A percentile compares a stretch with the other conserved stretches of the same genome.
Evolutionary conservation across 2,888 invertebrate genomes (phyloP).

Genomic region (Oligia fasciuncula): DNA sequence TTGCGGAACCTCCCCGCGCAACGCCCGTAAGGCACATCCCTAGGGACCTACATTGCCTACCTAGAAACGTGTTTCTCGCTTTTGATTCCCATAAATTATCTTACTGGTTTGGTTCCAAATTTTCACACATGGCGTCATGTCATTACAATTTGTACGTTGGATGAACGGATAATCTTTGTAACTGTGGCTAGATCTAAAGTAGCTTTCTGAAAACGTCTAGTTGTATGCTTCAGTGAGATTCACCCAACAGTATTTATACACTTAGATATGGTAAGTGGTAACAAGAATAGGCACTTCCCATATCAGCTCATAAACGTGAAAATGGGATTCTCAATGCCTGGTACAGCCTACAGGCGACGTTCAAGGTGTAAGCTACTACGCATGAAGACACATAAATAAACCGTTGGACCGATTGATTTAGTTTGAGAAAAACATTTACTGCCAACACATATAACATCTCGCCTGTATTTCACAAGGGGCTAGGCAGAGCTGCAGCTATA

Average conservation of each 20-base stretch:
- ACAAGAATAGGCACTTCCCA: conserved; percentile 39
- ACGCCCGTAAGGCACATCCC: no score
- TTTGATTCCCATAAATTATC: not conserved
- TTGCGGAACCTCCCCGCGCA: no score
- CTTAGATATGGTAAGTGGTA: conserved; percentile 5
- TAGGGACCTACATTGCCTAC: not conserved
- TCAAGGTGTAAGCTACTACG: not conserved
- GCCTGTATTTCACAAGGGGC: not conserved
- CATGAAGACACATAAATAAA: not conserved
- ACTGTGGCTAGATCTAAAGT: not conserved
- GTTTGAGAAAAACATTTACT: not conserved
- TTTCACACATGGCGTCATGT: not conserved
- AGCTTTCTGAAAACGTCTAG: not conserved
- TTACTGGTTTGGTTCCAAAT: not conserved
- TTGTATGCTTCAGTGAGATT: not conserved
- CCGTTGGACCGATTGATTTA: not conserved
- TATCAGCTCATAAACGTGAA: conserved; percentile 30
- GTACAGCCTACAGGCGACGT: not conserved
- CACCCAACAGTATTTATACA: not conserved
- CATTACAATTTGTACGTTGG: not conserved
- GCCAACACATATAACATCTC: not conserved
- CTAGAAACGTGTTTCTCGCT: not conserved
- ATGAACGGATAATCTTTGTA: not conserved
- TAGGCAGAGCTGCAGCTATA: not conserved
- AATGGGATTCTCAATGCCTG: conserved; percentile 14